phyloP scores from a whole-genome alignment of 2,888 invertebrate species.

The Troglohyphantes excavatus region DNA sequence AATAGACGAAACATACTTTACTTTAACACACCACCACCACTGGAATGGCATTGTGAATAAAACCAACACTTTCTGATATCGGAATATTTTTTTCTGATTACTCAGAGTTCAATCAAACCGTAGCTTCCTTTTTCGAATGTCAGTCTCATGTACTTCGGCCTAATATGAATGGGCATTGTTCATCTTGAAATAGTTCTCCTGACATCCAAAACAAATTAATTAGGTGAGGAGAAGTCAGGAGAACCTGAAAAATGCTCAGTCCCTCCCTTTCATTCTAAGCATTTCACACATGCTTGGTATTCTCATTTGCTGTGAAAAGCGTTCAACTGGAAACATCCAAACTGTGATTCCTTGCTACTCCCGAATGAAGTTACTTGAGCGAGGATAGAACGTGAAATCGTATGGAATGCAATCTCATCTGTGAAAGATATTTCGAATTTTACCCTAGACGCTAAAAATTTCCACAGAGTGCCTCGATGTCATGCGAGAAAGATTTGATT shows the following conservation, averaged over 20 bases:
- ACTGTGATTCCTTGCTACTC: conserved; percentile 31
- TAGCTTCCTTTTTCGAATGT: too few species aligned
- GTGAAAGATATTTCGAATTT: conserved; percentile 37
- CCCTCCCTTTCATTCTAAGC: conserved; percentile 35
- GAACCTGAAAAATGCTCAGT: conserved; percentile 26
- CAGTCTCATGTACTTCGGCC: too few species aligned
- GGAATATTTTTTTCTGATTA: too few species aligned
- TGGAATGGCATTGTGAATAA: too few species aligned
- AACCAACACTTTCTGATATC: too few species aligned
- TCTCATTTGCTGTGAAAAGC: conserved; percentile 55
- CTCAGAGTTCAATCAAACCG: too few species aligned
- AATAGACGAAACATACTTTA: too few species aligned
- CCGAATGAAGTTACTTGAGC: background rate
- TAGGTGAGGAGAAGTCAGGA: conserved; percentile 11
- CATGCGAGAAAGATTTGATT: conserved; percentile 33
- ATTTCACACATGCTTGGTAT: conserved; percentile 47
- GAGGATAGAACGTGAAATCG: conserved; percentile 49
- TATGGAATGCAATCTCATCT: conserved; percentile 52
- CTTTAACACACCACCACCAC: too few species aligned
- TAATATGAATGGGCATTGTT: too few species aligned
- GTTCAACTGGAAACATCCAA: conserved; percentile 41
- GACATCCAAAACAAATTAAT: conserved; percentile 14
- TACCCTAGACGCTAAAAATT: conserved; percentile 50
- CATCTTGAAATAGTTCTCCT: background rate
- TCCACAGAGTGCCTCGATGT: conserved; percentile 19